Evolutionary conservation across 2,888 invertebrate genomes (phyloP).

Genomic region (Sinohyriopsis cumingii): DNA sequence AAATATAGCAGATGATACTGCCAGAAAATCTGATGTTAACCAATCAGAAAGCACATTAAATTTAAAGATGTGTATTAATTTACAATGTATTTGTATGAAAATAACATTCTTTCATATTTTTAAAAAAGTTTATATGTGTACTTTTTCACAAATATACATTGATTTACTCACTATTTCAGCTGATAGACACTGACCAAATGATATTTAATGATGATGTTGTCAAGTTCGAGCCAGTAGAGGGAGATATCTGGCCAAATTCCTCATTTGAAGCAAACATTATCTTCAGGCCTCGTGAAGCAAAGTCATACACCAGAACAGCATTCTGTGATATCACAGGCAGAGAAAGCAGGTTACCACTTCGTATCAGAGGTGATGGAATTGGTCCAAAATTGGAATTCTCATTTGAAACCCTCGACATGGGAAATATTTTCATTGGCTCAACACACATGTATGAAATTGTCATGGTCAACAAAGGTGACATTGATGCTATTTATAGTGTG

Average conservation of each 20-base stretch:
- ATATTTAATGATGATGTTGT: conserved; percentile 70
- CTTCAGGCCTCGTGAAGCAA: conserved; percentile 70
- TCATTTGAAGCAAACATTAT: conserved; percentile 66
- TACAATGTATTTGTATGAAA: too few species aligned
- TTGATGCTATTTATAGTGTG: conserved; percentile 70
- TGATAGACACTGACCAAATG: conserved; percentile 63
- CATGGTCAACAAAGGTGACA: conserved; percentile 71
- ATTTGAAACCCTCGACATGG: conserved; percentile 69
- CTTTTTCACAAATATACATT: too few species aligned
- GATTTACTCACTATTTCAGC: conserved; percentile 42
- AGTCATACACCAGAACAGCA: conserved; percentile 66
- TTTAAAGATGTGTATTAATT: too few species aligned
- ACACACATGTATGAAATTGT: conserved; percentile 71
- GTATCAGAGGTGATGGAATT: conserved; percentile 70
- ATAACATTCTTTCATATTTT: too few species aligned
- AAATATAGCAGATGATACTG: too few species aligned
- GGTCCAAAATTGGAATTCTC: conserved; percentile 71
- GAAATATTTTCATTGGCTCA: conserved; percentile 71
- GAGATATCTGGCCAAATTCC: conserved; percentile 72
- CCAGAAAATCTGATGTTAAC: too few species aligned
- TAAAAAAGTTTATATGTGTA: too few species aligned
- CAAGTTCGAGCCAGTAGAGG: conserved; percentile 69
- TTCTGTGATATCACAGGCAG: conserved; percentile 72
- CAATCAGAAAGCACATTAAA: too few species aligned
- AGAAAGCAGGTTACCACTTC: conserved; percentile 69